Evolutionary conservation across 2,113 vertebrate genomes (phyloP).

Genomic region (Phoenicopterus ruber): DNA sequence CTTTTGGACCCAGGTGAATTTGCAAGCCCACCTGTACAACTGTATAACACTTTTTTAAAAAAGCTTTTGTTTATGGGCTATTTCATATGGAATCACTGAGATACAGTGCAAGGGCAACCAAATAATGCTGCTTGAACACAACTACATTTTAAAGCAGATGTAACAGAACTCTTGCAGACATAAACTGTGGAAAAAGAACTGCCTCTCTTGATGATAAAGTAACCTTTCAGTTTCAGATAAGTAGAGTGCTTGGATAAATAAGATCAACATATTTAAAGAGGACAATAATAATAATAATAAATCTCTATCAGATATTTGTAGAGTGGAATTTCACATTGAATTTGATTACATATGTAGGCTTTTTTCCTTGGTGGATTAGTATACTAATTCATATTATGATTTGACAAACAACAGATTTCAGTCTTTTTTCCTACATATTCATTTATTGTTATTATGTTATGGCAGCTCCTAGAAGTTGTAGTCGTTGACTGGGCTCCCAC

Average conservation of each 20-base stretch:
- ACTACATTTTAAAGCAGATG: background rate
- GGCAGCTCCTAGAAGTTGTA: background rate
- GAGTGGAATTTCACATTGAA: background rate
- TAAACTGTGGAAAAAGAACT: background rate
- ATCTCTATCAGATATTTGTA: background rate
- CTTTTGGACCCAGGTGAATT: background rate
- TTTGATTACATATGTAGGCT: background rate
- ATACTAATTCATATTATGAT: background rate
- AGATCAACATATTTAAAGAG: background rate
- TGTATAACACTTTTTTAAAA: background rate
- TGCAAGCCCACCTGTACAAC: background rate
- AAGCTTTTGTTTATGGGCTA: background rate
- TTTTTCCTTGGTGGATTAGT: background rate
- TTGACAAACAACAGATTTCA: background rate
- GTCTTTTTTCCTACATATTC: background rate
- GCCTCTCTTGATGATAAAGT: background rate
- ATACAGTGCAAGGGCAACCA: background rate
- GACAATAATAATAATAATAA: background rate
- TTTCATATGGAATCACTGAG: background rate
- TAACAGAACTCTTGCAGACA: background rate
- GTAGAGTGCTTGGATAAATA: background rate
- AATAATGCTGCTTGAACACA: background rate
- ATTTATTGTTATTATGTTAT: background rate
- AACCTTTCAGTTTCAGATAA: background rate
- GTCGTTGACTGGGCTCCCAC: background rate